These are phyloP conservation scores for Enteromius unitaeniatus DNA, from an alignment of 2,797 vertebrate genomes.

Conservation along the genomic window DNA sequence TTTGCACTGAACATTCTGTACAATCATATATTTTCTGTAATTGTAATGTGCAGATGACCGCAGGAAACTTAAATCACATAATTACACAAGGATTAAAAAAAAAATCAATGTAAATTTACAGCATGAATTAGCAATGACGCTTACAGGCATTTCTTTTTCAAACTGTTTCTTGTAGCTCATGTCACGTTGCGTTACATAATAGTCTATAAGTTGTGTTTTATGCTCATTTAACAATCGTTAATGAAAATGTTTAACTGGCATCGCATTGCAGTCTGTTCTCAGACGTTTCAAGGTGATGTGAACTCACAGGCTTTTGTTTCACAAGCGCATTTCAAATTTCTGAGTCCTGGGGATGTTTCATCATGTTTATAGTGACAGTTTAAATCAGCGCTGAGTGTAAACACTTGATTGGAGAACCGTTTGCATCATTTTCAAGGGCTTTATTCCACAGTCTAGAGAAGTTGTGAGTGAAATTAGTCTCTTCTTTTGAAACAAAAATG, in stretches of 20 bases:
- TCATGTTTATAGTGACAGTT: slow-evolving; percentile 17
- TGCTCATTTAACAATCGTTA: slow-evolving; percentile 2
- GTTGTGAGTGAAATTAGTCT: slow-evolving; percentile 2
- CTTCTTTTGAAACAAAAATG: slow-evolving; percentile 28
- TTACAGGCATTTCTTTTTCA: slow-evolving; percentile 4
- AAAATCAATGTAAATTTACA: not conserved
- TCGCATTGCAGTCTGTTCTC: not conserved
- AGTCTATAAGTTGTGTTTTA: not conserved
- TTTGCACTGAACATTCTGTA: not conserved
- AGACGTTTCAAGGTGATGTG: not conserved
- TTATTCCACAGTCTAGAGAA: slow-evolving; percentile 14
- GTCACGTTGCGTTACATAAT: slow-evolving; percentile 18
- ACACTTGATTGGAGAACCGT: slow-evolving; percentile 34
- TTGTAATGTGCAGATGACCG: not conserved
- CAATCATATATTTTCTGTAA: not conserved
- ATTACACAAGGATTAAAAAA: not conserved
- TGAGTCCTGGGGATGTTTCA: slow-evolving; percentile 25
- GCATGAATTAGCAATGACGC: not conserved
- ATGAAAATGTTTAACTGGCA: slow-evolving; percentile 15
- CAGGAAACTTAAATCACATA: not conserved
- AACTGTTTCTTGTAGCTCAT: slow-evolving; percentile 7
- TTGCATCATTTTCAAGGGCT: slow-evolving; percentile 34
- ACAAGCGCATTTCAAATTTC: slow-evolving; percentile 7
- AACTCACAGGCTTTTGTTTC: slow-evolving; percentile 12
- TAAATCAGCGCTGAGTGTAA: slow-evolving; percentile 17